These are phyloP conservation scores for Dolichomitus sp. DNA, from an alignment of 2,888 invertebrate species.

Conservation along the genomic window DNA sequence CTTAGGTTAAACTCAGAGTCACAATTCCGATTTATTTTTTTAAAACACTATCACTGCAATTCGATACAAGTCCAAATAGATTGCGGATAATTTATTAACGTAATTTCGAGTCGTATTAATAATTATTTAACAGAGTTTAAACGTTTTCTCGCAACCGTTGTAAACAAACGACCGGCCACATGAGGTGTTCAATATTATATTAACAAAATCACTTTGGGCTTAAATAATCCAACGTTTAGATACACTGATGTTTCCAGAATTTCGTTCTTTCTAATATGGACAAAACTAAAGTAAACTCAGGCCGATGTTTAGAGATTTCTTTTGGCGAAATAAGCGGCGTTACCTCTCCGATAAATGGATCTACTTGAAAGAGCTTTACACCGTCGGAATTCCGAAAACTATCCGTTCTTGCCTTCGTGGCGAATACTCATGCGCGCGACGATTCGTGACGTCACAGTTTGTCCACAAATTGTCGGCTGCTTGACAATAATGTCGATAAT, in stretches of 20 bases:
- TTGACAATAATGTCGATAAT: background rate
- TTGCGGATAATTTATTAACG: background rate
- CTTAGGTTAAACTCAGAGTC: conserved; percentile 51
- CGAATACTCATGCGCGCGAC: conserved; percentile 36
- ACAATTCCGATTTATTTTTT: conserved; percentile 11
- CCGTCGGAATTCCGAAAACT: conserved; percentile 72
- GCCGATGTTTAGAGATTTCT: conserved; percentile 79
- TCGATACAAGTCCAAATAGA: background rate
- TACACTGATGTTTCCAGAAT: conserved; percentile 37
- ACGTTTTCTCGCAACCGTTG: conserved; percentile 37
- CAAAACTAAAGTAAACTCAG: conserved; percentile 49
- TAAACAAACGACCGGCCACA: conserved; percentile 69
- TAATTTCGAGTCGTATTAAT: background rate
- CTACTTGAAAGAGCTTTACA: conserved; percentile 74
- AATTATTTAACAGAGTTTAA: conserved; percentile 13
- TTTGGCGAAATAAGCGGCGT: conserved; percentile 66
- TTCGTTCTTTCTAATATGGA: conserved; percentile 42
- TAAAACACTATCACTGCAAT: background rate
- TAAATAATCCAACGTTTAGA: conserved; percentile 59
- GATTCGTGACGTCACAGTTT: conserved; percentile 5
- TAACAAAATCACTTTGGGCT: conserved; percentile 19
- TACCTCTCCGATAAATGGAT: conserved; percentile 78
- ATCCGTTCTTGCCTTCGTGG: conserved; percentile 46
- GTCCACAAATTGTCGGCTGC: background rate
- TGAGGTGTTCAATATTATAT: conserved; percentile 46